These are phyloP conservation scores for Pachyramphus minor DNA, from an alignment of 2,113 vertebrate genomes.

Conservation along the genomic window DNA sequence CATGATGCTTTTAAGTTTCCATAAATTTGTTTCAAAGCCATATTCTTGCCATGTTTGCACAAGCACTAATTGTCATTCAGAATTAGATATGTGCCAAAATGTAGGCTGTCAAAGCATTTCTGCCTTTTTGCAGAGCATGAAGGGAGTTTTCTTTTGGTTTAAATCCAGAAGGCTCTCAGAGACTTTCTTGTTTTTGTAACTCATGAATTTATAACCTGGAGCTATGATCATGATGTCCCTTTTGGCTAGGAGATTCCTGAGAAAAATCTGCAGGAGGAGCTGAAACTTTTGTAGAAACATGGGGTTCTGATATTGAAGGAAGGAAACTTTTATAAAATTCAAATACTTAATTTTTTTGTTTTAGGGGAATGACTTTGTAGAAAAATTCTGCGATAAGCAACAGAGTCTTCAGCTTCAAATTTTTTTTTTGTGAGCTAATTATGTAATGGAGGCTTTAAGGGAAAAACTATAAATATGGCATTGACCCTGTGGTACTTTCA, in stretches of 20 bases:
- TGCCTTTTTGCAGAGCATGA: neutral
- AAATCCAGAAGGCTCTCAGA: neutral
- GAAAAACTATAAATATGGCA: fast-evolving
- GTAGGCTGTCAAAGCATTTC: neutral
- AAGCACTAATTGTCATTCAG: constrained; percentile 1
- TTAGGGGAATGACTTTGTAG: neutral
- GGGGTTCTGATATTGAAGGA: neutral
- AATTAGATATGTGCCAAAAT: neutral
- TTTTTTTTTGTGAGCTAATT: neutral
- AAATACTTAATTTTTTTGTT: neutral
- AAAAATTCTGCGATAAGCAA: neutral
- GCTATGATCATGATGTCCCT: neutral
- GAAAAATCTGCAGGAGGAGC: neutral
- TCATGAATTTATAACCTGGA: neutral
- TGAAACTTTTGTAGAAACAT: neutral
- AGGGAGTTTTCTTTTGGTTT: constrained; percentile 14
- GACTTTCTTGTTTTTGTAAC: neutral
- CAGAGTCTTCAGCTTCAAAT: neutral
- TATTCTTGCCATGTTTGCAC: constrained; percentile 4
- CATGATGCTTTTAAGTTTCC: constrained; percentile 4
- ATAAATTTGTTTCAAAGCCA: constrained; percentile 6
- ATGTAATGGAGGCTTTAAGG: neutral
- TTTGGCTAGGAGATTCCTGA: neutral
- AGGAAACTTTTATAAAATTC: neutral
- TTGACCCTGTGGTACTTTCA: neutral